These are phyloP conservation scores for Leptopterna dolabrata DNA, from an alignment of 2,888 invertebrate species.

Conservation along the genomic window DNA sequence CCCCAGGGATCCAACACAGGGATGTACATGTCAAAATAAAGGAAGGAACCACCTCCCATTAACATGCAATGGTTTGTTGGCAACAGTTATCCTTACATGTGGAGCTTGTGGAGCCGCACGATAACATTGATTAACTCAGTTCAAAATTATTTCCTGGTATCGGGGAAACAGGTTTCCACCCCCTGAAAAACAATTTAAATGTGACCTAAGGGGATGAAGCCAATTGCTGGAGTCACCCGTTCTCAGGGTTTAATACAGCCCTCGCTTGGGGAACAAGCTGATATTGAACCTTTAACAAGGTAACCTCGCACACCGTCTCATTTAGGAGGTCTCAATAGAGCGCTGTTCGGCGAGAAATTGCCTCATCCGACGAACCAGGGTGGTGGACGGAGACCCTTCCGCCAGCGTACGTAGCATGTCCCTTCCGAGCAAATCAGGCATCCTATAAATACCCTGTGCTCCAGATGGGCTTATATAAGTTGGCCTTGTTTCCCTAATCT, in stretches of 20 bases:
- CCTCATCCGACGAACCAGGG: neutral
- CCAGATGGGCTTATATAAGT: neutral
- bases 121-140: neutral
- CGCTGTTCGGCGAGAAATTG: neutral
- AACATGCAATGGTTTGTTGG: too few relatives aligned
- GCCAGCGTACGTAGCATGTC: neutral
- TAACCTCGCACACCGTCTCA: neutral
- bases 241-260: neutral
- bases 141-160: neutral
- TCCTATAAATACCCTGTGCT: neutral
- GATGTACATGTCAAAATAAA: too few relatives aligned
- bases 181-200: neutral
- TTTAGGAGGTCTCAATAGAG: neutral
- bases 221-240: neutral
- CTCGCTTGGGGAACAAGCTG: neutral
- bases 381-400: neutral
- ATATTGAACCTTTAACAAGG: conserved; percentile 11
- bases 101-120: too few relatives aligned
- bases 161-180: neutral
- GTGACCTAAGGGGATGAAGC: neutral
- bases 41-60: too few relatives aligned
- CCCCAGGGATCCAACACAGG: too few relatives aligned
- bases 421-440: neutral
- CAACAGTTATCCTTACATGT: too few relatives aligned
- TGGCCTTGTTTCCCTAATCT: neutral